Evolutionary conservation across 1,140 invertebrate genomes (phyloP), one percentile per base, ranked within the genome.

Genomic region (Pachypsylla venusta): DNA sequence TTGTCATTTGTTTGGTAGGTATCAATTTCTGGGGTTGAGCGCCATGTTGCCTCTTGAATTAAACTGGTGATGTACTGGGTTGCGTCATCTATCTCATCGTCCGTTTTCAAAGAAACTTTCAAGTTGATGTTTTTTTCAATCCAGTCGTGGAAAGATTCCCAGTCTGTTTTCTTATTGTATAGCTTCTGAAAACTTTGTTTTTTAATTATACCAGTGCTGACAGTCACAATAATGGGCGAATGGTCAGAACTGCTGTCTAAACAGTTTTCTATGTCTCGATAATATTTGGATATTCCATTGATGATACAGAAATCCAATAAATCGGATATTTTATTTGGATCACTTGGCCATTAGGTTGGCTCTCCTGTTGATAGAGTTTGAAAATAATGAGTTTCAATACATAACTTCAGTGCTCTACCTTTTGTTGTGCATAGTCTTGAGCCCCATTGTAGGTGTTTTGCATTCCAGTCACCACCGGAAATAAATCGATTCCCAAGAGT

Each of bases 271-370:
- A 63, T 25, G 39, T 63, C 25, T 1, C 64, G 27, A 26, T 65
- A 64, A 22, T 62, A 61, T 22, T 13, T n/a, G 4, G 60, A 61
- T 2, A 71, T 59, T 25, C 66, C 67, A 61, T 64, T 66, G 7
- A 56, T 59, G 25, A 72, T 57, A 25, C 68, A 66, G n/a, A 62
- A 75, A 2, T 66, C 73, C 1, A 72, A 58, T 0, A 68, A 64
- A 25, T 73, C 70, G 0, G 69, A 70, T 1, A 61, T 68, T 62
- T 63, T 71, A 4, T 65, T 64, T 20, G 54, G 54, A 16, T 67
- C 71, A 26, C 65, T 67, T 19, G 64, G 69, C 53, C 70, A 74
- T 59, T 72, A 70, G 0, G 73, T 76, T 25, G 71, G 70, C 62
- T 60, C 66, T 22, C 67, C 68, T 14, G 67, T 64, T 24, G 67